Conservation (phyloP, 2,888 invertebrate species). For the Agonum fuliginosum region DNA sequence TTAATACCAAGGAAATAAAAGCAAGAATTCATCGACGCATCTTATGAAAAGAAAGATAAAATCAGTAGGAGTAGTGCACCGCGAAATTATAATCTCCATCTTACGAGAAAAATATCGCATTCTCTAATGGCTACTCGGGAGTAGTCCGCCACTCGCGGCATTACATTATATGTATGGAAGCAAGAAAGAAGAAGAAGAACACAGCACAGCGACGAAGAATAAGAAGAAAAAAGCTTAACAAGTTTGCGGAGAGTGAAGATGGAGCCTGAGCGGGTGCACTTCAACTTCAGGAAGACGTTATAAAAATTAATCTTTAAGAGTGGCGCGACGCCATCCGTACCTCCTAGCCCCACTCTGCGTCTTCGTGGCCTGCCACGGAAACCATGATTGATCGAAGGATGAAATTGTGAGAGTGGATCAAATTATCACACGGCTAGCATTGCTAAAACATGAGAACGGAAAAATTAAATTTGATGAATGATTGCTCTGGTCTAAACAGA, state of each 20-base stretch:
- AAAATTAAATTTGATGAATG: slow-evolving; percentile 60
- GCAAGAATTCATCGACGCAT: slow-evolving; percentile 49
- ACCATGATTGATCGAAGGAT: slow-evolving; percentile 58
- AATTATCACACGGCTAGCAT: slow-evolving; percentile 58
- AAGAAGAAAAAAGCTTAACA: slow-evolving; percentile 57
- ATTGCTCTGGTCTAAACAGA: slow-evolving; percentile 51
- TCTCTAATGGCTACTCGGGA: slow-evolving; percentile 54
- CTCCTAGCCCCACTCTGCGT: neutral
- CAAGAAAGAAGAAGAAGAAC: slow-evolving; percentile 47
- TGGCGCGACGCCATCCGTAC: slow-evolving; percentile 26
- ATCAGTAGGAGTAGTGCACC: slow-evolving; percentile 55
- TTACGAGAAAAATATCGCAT: slow-evolving; percentile 58
- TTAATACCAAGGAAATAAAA: slow-evolving; percentile 34
- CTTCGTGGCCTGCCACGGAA: slow-evolving; percentile 46
- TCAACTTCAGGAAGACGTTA: slow-evolving; percentile 59
- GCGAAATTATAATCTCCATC: slow-evolving; percentile 58
- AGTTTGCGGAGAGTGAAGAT: slow-evolving; percentile 51
- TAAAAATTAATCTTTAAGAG: slow-evolving; percentile 60
- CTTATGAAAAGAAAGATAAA: slow-evolving; percentile 52
- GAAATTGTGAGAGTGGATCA: slow-evolving; percentile 60
- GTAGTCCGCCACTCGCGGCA: slow-evolving; percentile 38
- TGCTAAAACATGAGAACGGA: slow-evolving; percentile 57
- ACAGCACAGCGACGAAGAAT: slow-evolving; percentile 29
- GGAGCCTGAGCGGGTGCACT: slow-evolving; percentile 47
- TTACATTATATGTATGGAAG: slow-evolving; percentile 58